phyloP scores from a whole-genome alignment of 1,140 invertebrate species.

The Dendroctonus ponderosae region DNA sequence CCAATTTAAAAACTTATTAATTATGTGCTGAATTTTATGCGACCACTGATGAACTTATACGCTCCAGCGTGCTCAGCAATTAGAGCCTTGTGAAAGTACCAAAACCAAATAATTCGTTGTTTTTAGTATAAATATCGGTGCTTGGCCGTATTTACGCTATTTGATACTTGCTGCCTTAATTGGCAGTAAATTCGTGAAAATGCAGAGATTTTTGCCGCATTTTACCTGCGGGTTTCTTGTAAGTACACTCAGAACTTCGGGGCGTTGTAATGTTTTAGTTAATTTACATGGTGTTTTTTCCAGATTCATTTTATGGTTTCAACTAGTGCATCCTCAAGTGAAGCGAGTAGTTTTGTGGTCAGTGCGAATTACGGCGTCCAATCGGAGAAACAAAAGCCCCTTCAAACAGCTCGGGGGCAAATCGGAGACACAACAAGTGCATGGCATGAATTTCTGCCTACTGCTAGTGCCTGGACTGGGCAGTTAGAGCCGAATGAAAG shows the following conservation, averaged over 20 bases:
- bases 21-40: constrained; percentile 4
- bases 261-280: background rate
- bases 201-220: background rate
- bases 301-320: background rate
- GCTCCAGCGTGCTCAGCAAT: background rate
- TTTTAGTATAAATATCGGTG: constrained; percentile 19
- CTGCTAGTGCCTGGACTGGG: constrained; percentile 4
- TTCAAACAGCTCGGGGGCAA: background rate
- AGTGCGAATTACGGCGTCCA: constrained; percentile 18
- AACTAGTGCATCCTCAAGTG: background rate
- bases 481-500: background rate
- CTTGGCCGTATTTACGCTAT: constrained; percentile 9
- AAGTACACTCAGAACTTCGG: background rate
- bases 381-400: background rate
- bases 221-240: background rate
- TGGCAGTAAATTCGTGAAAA: background rate
- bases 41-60: background rate
- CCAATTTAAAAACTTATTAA: no score
- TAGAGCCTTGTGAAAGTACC: constrained; percentile 10
- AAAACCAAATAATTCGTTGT: constrained; percentile 3
- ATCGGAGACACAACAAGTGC: background rate
- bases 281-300: background rate
- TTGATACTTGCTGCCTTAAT: constrained; percentile 4
- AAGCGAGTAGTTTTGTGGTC: constrained; percentile 6
- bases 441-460: constrained; percentile 3